Conservation (phyloP, 1,140 invertebrate genomes). For the Neodiprion pinetum region DNA sequence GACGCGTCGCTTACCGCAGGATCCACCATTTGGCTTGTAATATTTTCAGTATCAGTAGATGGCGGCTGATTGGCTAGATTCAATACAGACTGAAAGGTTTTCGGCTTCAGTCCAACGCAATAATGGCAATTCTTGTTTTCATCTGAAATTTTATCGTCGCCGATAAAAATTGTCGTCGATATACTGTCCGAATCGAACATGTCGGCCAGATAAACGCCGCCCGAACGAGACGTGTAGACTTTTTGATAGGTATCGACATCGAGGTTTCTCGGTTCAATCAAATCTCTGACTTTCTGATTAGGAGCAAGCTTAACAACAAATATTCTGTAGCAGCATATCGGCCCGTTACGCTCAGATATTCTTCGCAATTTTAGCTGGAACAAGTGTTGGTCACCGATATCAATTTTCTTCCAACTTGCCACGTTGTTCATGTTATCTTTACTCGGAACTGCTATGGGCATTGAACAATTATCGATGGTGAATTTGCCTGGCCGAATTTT, state of each 20-base stretch:
- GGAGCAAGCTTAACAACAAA: constrained; percentile 76
- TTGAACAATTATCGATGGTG: constrained; percentile 67
- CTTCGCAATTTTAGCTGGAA: constrained; percentile 76
- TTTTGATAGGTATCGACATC: constrained; percentile 75
- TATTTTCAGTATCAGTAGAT: constrained; percentile 21
- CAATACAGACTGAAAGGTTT: constrained; percentile 50
- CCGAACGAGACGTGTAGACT: constrained; percentile 68
- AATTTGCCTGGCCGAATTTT: constrained; percentile 65
- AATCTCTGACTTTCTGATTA: constrained; percentile 69
- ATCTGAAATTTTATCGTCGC: constrained; percentile 66
- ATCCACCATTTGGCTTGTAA: constrained; percentile 28
- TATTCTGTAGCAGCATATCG: constrained; percentile 85
- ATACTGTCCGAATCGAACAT: constrained; percentile 73
- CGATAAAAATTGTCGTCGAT: constrained; percentile 70
- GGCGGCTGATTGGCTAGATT: constrained; percentile 34
- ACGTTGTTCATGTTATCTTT: constrained; percentile 66
- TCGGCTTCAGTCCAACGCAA: constrained; percentile 62
- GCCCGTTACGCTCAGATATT: constrained; percentile 83
- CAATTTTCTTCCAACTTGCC: constrained; percentile 76
- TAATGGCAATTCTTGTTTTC: constrained; percentile 56
- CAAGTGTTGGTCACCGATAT: constrained; percentile 70
- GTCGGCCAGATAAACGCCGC: constrained; percentile 83
- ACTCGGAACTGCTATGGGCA: constrained; percentile 74
- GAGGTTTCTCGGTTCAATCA: constrained; percentile 73
- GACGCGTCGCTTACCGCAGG: constrained; percentile 22